Conservation (phyloP, 1,140 invertebrate genomes). For the Drosophila santomea region DNA sequence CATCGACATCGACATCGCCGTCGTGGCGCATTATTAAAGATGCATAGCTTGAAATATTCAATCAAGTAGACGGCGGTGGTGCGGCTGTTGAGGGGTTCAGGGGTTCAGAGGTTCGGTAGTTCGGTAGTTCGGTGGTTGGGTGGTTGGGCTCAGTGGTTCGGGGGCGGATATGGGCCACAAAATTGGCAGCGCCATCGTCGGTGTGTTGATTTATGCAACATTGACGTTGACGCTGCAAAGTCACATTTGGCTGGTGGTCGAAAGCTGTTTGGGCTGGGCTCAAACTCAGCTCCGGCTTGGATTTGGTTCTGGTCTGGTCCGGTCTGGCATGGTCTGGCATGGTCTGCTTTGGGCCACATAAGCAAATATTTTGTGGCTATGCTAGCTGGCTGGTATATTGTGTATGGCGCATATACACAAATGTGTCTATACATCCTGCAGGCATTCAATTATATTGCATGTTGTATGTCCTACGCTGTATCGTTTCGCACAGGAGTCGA, state of each 20-base stretch:
- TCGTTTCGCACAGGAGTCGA: constrained; percentile 23
- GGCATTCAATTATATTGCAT: constrained; percentile 81
- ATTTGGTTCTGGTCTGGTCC: constrained; percentile 34
- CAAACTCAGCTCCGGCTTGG: constrained; percentile 6
- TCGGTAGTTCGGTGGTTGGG: too few species aligned
- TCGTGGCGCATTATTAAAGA: constrained; percentile 77
- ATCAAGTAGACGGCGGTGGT: constrained; percentile 59
- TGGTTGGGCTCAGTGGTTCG: neutral
- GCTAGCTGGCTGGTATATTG: constrained; percentile 33
- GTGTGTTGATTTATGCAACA: constrained; percentile 81
- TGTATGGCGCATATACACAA: constrained; percentile 15
- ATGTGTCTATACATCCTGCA: constrained; percentile 62
- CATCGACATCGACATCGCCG: constrained; percentile 29
- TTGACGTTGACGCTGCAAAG: constrained; percentile 73
- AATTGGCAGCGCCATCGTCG: constrained; percentile 67
- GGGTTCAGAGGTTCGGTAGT: neutral
- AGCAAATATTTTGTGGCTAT: constrained; percentile 79
- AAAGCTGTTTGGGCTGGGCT: constrained; percentile 48
- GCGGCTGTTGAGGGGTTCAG: neutral
- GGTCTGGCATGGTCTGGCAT: constrained; percentile 7
- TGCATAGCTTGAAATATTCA: constrained; percentile 81
- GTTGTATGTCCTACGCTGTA: constrained; percentile 24
- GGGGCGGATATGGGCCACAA: constrained; percentile 50
- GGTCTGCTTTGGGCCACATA: constrained; percentile 37
- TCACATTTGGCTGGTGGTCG: constrained; percentile 65